Base-by-base conservation (phyloP, 1,140 invertebrate species). In the Zaprionus nigranus region DNA sequence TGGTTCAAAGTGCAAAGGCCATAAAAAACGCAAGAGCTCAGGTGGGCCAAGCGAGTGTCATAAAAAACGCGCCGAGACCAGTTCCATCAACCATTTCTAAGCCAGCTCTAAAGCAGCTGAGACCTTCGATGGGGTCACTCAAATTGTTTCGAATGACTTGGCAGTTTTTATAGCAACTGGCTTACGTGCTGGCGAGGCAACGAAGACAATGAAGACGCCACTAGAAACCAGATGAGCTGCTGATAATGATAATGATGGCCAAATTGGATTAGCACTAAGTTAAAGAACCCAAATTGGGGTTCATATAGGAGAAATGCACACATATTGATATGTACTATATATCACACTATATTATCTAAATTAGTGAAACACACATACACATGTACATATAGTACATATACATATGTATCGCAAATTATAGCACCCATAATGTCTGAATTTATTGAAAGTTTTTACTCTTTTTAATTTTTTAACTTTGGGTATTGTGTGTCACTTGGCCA, bases 401-500 rank as follows among this genome's bases (percentile, higher is more conserved):
- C 3, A 15, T 38, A n/a, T 17, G 6, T 43, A 17, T 43, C 4
- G 24, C 24, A 26, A 4, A 22, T 20, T 49, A 51, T 51, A 1
- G 40, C 46, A 51, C 20, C 20, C 20, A n/a, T 30, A 26, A 30
- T 56, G 15, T 56, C 24, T 30, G 12, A 40, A 24, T 28, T 51
- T 59, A 61, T 56, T 53, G 22, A 67, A 36, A 51, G 26, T 36
- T 43, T 62, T 43, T 15, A 58, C 28, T 57, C 72, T 71, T 36
- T 49, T 62, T 43, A n/a, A 49, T 24, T 61, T 76, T 71, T 76
- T 9, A 59, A 71, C 67, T 79, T 74, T 54, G 46, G n/a, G 53
- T 56, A 76, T 36, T 63, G 67, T 71, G 75, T 90, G 85, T 85
- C 84, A 88, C 72, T 85, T 79, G 85, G 85, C 85, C 85, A 88